Percentiles rank a stretch among this genome's conserved stretches.
phyloP scores from a whole-genome alignment of 2,113 vertebrate genomes.

The Nicator chloris region DNA sequence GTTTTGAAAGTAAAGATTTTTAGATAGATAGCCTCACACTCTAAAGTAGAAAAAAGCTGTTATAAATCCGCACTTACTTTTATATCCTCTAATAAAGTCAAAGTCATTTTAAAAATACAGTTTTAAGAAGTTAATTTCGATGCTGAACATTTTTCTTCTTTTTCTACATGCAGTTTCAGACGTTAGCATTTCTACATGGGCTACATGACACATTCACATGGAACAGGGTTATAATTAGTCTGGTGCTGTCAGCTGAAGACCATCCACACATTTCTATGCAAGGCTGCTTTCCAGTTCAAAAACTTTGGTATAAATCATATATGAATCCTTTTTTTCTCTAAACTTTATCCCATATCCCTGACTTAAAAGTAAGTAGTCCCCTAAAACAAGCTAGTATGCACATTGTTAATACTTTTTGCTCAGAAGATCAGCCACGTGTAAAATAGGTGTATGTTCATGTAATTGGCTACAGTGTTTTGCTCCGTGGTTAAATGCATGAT shows the following conservation, averaged over 20 bases:
- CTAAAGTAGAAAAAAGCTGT: neutral
- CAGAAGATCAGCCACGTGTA: constrained; percentile 58
- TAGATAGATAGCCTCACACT: neutral
- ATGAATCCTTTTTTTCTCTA: constrained; percentile 23
- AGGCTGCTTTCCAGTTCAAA: constrained; percentile 15
- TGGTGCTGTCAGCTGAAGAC: neutral
- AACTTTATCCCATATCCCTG: constrained; percentile 12
- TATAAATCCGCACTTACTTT: neutral
- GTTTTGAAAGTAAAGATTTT: neutral
- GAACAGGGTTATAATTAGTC: neutral
- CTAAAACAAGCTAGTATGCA: constrained; percentile 52
- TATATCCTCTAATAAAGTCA: neutral
- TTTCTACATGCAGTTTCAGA: neutral
- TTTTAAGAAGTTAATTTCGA: neutral
- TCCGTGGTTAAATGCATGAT: constrained; percentile 74
- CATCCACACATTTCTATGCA: neutral
- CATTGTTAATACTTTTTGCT: constrained; percentile 62
- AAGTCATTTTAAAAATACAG: neutral
- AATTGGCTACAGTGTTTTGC: constrained; percentile 73
- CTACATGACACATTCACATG: neutral
- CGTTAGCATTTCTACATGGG: neutral
- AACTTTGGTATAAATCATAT: neutral
- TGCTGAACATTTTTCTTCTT: neutral
- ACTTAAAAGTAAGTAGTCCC: constrained; percentile 61
- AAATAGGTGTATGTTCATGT: constrained; percentile 72